A percentile compares a stretch with the other conserved stretches of the same genome.
phyloP scores from a whole-genome alignment of 1,140 invertebrate genomes.

The Papilio aristodemus region DNA sequence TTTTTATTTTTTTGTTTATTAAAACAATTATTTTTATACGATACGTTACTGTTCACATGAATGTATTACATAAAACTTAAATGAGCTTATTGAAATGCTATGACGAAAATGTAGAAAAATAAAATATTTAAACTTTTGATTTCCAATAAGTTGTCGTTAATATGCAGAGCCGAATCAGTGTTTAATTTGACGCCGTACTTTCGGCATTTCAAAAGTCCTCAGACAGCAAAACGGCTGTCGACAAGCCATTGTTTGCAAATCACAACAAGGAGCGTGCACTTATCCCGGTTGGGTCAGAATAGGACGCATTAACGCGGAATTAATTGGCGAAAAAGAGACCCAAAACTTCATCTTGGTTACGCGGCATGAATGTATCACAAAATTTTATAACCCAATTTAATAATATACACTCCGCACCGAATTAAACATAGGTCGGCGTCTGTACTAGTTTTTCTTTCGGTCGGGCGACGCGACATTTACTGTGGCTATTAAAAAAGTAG shows the following conservation, averaged over 20 bases:
- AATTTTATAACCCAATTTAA: slow-evolving; percentile 57
- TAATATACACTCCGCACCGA: slow-evolving; percentile 43
- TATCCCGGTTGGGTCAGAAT: slow-evolving; percentile 38
- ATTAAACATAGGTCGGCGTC: slow-evolving; percentile 44
- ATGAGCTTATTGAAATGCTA: neutral
- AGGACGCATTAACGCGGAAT: slow-evolving; percentile 24
- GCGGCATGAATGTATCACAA: slow-evolving; percentile 42
- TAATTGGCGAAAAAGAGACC: slow-evolving; percentile 41
- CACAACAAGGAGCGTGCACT: slow-evolving; percentile 50
- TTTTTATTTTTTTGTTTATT: no score
- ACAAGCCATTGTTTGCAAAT: slow-evolving; percentile 76
- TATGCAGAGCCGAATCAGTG: slow-evolving; percentile 41
- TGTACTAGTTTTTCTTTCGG: slow-evolving; percentile 46
- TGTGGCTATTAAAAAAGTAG: slow-evolving; percentile 49
- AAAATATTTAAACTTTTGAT: neutral
- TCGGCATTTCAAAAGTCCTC: slow-evolving; percentile 56
- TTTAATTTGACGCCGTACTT: slow-evolving; percentile 61
- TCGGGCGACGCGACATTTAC: slow-evolving; percentile 47
- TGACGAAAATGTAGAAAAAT: neutral
- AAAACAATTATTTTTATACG: no score
- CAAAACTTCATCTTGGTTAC: slow-evolving; percentile 39
- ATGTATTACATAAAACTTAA: neutral
- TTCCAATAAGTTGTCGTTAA: slow-evolving; percentile 19
- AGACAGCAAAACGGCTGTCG: slow-evolving; percentile 59
- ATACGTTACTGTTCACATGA: no score